Base-by-base conservation (phyloP, 2,113 vertebrate genomes). In the Labeo catla region DNA sequence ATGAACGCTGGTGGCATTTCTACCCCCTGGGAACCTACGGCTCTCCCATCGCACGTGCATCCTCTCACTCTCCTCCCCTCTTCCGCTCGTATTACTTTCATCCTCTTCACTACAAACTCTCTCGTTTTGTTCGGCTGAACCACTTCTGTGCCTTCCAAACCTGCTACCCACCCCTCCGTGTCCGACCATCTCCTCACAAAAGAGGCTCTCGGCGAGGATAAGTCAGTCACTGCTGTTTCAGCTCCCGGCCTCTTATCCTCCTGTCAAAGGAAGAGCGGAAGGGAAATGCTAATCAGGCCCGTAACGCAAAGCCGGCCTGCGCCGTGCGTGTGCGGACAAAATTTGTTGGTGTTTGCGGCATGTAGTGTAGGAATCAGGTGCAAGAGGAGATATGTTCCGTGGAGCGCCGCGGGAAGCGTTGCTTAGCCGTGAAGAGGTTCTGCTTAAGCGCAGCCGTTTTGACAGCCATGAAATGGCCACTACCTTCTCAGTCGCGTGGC, bases 171-270 rank as follows among this genome's bases (percentile, higher is more conserved):
- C 72, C 23, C 28, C 73, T 59, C 63, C 65, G 66, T 49, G 73
- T 34, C 91, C 88, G 85, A 92, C 88, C 86, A 86, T 90, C 83
- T 28, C 59, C 5, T 50, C 49, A 36, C 50, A 16, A 91, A 92
- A 82, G 61, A 66, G 89, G 90, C 90, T 88, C 91, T 94, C 89
- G 86, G 92, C 92, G 91, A 86, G 86, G 93, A 93, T 95, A 93
- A 94, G 93, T 95, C 92, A 91, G 91, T 91, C 92, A 93, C 88
- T 94, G 93, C 93, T 93, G 92, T 90, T 93, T 93, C 91, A 94
- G 93, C 93, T 94, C 85, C 83, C 83, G 50, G 84, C 54, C 78
- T 80, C 73, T 49, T 83, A 80, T 86, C 65, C 47, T 83, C 54
- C 57, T 28, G 74, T 81, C 61, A 36, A 52, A 77, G 83, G 19